phyloP scores from a whole-genome alignment of 2,888 invertebrate genomes.

The Oligia latruncula region DNA sequence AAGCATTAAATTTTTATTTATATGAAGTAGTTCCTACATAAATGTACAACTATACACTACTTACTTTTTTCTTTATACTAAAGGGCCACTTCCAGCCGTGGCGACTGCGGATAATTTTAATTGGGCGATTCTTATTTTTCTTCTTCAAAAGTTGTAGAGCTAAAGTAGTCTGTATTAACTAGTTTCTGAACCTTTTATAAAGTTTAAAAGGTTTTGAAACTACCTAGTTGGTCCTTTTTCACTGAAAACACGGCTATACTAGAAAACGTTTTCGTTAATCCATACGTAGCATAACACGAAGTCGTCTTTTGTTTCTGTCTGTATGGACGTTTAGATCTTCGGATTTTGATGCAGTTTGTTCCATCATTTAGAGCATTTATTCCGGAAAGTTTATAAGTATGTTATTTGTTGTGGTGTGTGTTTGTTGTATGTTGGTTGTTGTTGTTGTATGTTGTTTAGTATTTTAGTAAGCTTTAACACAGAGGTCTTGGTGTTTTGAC shows the following conservation, averaged over 20 bases:
- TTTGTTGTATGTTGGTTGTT: too few species aligned
- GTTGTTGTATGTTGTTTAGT: too few species aligned
- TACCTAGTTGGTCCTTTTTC: neutral
- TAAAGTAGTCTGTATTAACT: conserved; percentile 24
- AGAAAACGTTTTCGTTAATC: conserved; percentile 8
- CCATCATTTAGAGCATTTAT: neutral
- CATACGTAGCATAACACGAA: neutral
- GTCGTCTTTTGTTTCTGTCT: neutral
- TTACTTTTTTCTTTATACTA: neutral
- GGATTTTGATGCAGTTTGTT: too few species aligned
- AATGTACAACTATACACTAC: neutral
- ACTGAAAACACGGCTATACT: neutral
- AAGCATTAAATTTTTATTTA: neutral
- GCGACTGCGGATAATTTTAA: conserved; percentile 16
- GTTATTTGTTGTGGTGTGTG: too few species aligned
- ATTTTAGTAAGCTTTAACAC: too few species aligned
- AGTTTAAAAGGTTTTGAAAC: conserved; percentile 28
- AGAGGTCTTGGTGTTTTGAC: too few species aligned
- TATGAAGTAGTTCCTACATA: neutral
- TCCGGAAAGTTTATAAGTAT: neutral
- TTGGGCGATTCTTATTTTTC: conserved; percentile 23
- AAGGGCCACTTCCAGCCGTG: neutral
- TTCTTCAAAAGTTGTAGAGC: conserved; percentile 16
- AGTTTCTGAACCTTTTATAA: conserved; percentile 26
- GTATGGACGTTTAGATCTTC: neutral